Evolutionary conservation across 2,888 invertebrate species (phyloP).

Genomic region (Spialia ferax): DNA sequence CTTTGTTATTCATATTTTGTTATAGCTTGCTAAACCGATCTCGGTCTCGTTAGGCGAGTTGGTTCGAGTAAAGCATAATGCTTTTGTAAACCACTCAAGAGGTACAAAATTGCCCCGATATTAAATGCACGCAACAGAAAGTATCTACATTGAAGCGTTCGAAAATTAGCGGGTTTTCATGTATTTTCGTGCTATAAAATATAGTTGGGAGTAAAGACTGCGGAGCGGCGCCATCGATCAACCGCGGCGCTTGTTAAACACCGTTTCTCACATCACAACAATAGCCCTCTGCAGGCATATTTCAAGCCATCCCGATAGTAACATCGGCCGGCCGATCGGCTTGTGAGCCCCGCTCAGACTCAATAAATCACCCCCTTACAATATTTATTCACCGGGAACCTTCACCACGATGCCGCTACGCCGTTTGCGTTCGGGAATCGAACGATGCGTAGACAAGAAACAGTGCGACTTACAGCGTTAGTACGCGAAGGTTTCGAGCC

Average conservation of each 20-base stretch:
- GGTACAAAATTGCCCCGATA: slow-evolving; percentile 29
- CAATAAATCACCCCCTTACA: slow-evolving; percentile 84
- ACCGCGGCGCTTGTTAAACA: slow-evolving; percentile 82
- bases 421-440: slow-evolving; percentile 47
- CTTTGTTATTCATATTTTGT: slow-evolving; percentile 4
- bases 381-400: slow-evolving; percentile 81
- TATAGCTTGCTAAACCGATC: not conserved
- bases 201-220: slow-evolving; percentile 62
- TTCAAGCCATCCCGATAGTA: slow-evolving; percentile 82
- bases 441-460: slow-evolving; percentile 25
- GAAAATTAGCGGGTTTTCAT: slow-evolving; percentile 67
- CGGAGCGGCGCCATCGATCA: slow-evolving; percentile 67
- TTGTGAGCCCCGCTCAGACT: slow-evolving; percentile 68
- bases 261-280: slow-evolving; percentile 85
- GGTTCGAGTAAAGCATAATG: slow-evolving; percentile 5
- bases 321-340: slow-evolving; percentile 78
- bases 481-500: slow-evolving; percentile 16
- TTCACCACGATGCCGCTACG: slow-evolving; percentile 66
- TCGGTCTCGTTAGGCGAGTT: not conserved
- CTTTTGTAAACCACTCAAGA: slow-evolving; percentile 22
- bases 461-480: slow-evolving; percentile 32
- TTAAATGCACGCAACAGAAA: slow-evolving; percentile 38
- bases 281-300: slow-evolving; percentile 82
- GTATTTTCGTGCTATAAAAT: slow-evolving; percentile 72
- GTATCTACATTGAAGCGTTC: slow-evolving; percentile 35